Percentiles rank a stretch among this genome's conserved stretches.
These are phyloP conservation scores for Ectemnius continuus DNA, from an alignment of 2,888 invertebrate genomes.

Conservation along the genomic window DNA sequence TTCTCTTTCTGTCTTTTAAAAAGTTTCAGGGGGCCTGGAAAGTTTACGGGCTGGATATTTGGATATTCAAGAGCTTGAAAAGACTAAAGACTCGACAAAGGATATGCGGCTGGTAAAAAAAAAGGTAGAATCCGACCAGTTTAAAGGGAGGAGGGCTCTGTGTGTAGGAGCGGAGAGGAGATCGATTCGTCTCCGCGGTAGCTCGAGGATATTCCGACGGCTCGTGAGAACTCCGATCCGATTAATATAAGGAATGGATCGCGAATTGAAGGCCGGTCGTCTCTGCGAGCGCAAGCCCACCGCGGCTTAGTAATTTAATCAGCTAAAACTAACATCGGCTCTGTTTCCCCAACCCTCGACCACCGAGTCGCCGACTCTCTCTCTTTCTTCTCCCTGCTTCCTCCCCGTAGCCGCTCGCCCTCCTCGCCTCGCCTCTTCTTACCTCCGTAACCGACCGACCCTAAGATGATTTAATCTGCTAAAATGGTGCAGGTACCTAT, in stretches of 20 bases:
- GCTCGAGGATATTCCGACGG: constrained; percentile 38
- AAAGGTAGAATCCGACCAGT: too few relatives aligned
- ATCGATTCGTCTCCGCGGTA: too few relatives aligned
- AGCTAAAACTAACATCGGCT: constrained; percentile 77
- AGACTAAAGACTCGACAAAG: too few relatives aligned
- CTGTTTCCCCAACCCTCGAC: constrained; percentile 62
- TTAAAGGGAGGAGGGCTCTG: too few relatives aligned
- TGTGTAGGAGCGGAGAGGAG: too few relatives aligned
- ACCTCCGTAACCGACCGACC: constrained; percentile 67
- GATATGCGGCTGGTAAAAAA: too few relatives aligned
- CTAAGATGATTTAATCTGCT: constrained; percentile 77
- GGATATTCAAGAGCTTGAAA: too few relatives aligned
- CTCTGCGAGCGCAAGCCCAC: constrained; percentile 73
- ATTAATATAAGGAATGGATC: constrained; percentile 75
- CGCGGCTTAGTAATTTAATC: constrained; percentile 78
- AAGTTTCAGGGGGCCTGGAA: too few relatives aligned
- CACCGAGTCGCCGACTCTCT: constrained; percentile 1
- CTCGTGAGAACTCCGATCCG: constrained; percentile 62
- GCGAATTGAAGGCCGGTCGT: constrained; percentile 69
- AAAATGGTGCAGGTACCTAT: constrained; percentile 73
- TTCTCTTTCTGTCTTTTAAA: too few relatives aligned
- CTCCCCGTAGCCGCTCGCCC: constrained; percentile 43
- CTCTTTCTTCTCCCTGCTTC: constrained; percentile 59
- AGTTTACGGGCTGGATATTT: too few relatives aligned
- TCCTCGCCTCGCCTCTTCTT: constrained; percentile 60